Base-by-base conservation (phyloP, 2,888 invertebrate genomes). In the Chrysolina oricalcia region DNA sequence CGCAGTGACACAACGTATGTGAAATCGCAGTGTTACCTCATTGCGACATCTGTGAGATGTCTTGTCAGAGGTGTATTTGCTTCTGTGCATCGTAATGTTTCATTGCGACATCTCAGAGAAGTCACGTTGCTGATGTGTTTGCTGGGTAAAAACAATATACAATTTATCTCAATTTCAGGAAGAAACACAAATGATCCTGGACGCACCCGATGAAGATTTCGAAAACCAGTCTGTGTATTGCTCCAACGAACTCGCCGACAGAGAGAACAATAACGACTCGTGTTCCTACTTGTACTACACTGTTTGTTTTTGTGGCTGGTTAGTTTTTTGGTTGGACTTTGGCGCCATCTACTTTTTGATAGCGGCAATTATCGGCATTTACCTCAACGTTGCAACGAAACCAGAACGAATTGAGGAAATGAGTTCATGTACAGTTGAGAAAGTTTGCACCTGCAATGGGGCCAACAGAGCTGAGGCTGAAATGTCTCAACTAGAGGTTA, bases 201-300 rank as follows among this genome's bases (percentile, higher is more conserved):
- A n/a, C 46, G 4, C 8, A 8, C 35, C 35, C 35, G 35, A 35
- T 21, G 53, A 53, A 10, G 19, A 50, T 4, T 27, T 27, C 59
- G 13, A 23, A 23, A 23, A 59, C 8, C 13, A 59, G 9, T n/a
- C n/a, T 27, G 17, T n/a, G 27, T 59, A 27, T 59, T 59, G 19
- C 21, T 19, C 27, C 15, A 59, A 35, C 8, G 27, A 59, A 13
- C 8, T 59, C 4, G 15, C n/a, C 13, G 59, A 10, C 13, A 59
- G 35, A 27, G 59, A 35, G n/a, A 27, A n/a, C n/a, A 59, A 27
- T 0, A 27, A 15, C 23, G 23, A 59, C 8, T 17, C 59, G 1
- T 59, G 27, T 59, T 27, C 59, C 6, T 27, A 59, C 15, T n/a
- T 59, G n/a, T 59, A 59, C 17, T 59, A 59, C 35, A 59, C 59